Conservation (phyloP, 2,113 vertebrate species). For the Otus sunia region DNA sequence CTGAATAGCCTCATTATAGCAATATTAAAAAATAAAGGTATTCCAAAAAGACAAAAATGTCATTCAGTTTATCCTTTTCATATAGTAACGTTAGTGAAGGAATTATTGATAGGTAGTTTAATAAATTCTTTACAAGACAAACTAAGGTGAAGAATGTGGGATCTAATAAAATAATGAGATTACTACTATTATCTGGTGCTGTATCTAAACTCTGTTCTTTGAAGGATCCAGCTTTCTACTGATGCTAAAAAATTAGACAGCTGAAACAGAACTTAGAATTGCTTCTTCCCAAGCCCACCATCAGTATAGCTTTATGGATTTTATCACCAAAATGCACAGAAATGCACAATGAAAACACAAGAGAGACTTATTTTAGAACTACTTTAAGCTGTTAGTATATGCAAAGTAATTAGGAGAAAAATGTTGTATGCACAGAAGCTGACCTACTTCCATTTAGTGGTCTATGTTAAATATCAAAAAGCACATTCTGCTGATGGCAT, state of each 20-base stretch:
- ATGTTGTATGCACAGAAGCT: background rate
- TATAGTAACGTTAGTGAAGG: background rate
- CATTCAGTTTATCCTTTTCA: background rate
- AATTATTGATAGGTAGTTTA: background rate
- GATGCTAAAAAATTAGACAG: background rate
- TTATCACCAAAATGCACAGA: background rate
- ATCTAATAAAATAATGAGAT: background rate
- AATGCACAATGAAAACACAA: background rate
- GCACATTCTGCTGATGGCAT: background rate
- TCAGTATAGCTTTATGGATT: background rate
- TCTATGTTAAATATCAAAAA: background rate
- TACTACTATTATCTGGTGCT: background rate
- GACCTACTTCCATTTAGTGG: background rate
- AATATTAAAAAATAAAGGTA: background rate
- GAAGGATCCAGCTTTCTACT: background rate
- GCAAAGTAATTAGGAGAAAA: background rate
- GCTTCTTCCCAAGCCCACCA: background rate
- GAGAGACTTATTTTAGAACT: background rate
- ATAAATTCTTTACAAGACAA: background rate
- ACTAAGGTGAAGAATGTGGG: background rate
- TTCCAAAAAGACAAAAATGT: background rate
- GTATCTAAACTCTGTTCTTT: background rate
- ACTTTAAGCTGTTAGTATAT: background rate
- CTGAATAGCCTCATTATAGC: background rate
- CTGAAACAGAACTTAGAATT: background rate